phyloP scores from a whole-genome alignment of 2,797 vertebrate genomes.

The Ispidina picta region DNA sequence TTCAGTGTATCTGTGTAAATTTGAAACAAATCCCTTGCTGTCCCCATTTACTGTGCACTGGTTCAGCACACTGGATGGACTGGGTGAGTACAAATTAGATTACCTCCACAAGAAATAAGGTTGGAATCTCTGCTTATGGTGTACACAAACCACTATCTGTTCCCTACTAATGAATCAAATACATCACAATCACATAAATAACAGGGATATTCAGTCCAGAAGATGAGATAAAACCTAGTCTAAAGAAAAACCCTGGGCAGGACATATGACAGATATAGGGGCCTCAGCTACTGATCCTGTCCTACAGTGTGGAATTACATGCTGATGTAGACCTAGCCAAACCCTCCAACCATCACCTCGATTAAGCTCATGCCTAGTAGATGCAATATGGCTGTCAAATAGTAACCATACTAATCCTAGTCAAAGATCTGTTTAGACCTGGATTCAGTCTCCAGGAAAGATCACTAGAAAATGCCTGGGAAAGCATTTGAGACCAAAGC shows the following conservation, averaged over 20 bases:
- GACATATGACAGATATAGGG: accelerated
- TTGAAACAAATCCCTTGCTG: not conserved
- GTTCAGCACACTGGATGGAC: not conserved
- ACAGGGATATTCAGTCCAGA: not conserved
- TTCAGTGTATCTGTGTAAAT: not conserved
- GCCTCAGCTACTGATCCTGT: not conserved
- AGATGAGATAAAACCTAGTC: not conserved
- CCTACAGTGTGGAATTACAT: not conserved
- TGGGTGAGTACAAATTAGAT: not conserved
- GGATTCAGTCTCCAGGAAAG: not conserved
- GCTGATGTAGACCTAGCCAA: not conserved
- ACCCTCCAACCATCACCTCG: not conserved
- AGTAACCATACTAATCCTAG: not conserved
- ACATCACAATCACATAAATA: accelerated
- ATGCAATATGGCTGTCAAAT: not conserved
- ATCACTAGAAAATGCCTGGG: not conserved
- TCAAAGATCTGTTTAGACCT: not conserved
- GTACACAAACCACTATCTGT: not conserved
- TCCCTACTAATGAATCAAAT: not conserved
- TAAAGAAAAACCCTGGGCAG: not conserved
- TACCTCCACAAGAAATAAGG: not conserved
- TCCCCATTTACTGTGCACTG: not conserved
- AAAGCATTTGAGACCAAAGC: not conserved
- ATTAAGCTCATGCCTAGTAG: accelerated
- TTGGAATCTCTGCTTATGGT: not conserved